Evolutionary conservation across 1,140 invertebrate genomes (phyloP).

Genomic region (Calliopsis andreniformis): DNA sequence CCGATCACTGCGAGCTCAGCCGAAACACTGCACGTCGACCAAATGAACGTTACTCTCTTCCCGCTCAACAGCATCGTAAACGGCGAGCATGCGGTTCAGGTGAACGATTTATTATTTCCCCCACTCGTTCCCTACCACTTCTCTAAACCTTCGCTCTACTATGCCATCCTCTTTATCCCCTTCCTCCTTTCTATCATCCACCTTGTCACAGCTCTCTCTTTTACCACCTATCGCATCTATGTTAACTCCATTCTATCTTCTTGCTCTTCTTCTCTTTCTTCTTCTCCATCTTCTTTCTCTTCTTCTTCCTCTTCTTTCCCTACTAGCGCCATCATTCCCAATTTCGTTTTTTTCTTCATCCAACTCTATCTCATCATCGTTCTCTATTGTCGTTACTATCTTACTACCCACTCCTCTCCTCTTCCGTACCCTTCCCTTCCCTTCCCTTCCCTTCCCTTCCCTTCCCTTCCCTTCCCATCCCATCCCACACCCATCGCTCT

Average conservation of each 20-base stretch:
- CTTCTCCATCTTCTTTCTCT: slow-evolving; percentile 20
- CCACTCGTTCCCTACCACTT: slow-evolving; percentile 63
- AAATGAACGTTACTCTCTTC: slow-evolving; percentile 12
- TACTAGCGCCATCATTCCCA: slow-evolving; percentile 21
- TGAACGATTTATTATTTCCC: slow-evolving; percentile 79
- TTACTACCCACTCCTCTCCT: background rate
- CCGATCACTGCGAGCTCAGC: slow-evolving; percentile 71
- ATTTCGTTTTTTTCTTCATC: slow-evolving; percentile 21
- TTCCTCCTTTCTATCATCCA: slow-evolving; percentile 10
- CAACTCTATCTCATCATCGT: background rate
- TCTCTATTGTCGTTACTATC: background rate
- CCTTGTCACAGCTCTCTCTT: background rate
- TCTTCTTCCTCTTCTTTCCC: slow-evolving; percentile 19
- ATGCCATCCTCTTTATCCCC: slow-evolving; percentile 16
- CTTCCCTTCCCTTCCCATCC: background rate
- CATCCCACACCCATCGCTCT: too few relatives aligned
- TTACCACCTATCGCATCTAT: background rate
- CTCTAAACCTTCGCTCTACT: slow-evolving; percentile 10
- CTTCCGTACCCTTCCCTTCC: background rate
- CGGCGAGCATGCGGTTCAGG: slow-evolving; percentile 65
- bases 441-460: background rate
- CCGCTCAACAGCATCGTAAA: slow-evolving; percentile 33
- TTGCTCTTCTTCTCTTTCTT: background rate
- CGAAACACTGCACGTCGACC: slow-evolving; percentile 69
- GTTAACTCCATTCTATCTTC: background rate